Evolutionary conservation across 2,113 vertebrate species (phyloP).

Genomic region (Solenodon paradoxus): DNA sequence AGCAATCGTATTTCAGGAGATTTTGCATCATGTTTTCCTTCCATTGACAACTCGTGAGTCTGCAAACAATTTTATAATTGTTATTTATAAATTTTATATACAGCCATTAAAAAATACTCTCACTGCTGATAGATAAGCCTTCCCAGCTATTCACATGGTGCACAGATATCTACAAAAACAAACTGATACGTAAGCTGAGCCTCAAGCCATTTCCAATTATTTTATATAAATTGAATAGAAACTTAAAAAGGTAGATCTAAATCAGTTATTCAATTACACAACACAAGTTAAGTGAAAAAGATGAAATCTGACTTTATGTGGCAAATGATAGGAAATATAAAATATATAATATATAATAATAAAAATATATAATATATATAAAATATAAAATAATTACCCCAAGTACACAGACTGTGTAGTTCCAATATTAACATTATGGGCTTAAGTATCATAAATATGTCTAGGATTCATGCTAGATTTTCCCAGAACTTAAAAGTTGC

Average conservation of each 20-base stretch:
- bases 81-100: neutral
- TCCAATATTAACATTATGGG: neutral
- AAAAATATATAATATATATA: too few species aligned
- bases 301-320: neutral
- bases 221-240: neutral
- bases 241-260: neutral
- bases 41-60: neutral
- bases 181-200: neutral
- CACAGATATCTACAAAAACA: neutral
- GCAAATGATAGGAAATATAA: neutral
- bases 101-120: neutral
- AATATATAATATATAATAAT: too few species aligned
- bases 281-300: too few species aligned
- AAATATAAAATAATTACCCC: neutral
- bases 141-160: neutral
- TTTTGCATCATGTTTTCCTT: neutral
- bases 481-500: neutral
- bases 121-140: neutral
- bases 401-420: neutral
- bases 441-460: neutral
- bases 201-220: neutral
- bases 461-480: neutral
- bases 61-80: neutral
- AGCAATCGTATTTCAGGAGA: neutral
- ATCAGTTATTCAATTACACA: neutral